These are phyloP conservation scores for Phlogophora meticulosa DNA, from an alignment of 2,888 invertebrate species.

Conservation along the genomic window DNA sequence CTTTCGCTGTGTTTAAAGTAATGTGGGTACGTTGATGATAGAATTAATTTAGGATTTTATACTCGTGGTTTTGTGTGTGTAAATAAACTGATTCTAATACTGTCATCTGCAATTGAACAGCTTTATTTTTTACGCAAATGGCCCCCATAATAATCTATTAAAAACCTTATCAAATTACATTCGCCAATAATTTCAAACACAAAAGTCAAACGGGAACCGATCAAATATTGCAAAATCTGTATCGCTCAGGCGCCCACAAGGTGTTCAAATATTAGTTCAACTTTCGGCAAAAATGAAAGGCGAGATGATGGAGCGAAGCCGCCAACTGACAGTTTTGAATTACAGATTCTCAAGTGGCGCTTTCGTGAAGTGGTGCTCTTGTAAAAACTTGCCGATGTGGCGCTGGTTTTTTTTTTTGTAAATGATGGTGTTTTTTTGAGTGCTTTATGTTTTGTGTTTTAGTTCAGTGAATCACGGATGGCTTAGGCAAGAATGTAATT, in stretches of 20 bases:
- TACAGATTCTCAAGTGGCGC: conserved; percentile 62
- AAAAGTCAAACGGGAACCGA: conserved; percentile 12
- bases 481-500: neutral
- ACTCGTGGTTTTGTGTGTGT: too few relatives aligned
- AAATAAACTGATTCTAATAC: neutral
- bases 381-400: conserved; percentile 41
- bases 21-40: too few relatives aligned
- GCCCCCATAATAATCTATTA: neutral
- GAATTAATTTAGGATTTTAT: too few relatives aligned
- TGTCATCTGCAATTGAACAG: neutral
- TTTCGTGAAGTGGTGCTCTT: conserved; percentile 56
- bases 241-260: conserved; percentile 71
- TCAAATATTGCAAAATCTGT: conserved; percentile 58
- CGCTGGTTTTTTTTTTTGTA: conserved; percentile 18
- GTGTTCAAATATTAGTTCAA: conserved; percentile 79
- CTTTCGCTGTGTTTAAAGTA: too few relatives aligned
- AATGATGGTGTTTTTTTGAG: neutral
- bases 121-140: neutral
- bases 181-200: conserved; percentile 38
- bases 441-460: neutral
- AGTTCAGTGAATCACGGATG: neutral
- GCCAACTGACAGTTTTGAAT: conserved; percentile 58
- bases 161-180: conserved; percentile 46
- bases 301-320: conserved; percentile 70
- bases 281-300: conserved; percentile 78